Evolutionary conservation across 2,888 invertebrate genomes (phyloP).

Genomic region (Eubasilissa splendida): DNA sequence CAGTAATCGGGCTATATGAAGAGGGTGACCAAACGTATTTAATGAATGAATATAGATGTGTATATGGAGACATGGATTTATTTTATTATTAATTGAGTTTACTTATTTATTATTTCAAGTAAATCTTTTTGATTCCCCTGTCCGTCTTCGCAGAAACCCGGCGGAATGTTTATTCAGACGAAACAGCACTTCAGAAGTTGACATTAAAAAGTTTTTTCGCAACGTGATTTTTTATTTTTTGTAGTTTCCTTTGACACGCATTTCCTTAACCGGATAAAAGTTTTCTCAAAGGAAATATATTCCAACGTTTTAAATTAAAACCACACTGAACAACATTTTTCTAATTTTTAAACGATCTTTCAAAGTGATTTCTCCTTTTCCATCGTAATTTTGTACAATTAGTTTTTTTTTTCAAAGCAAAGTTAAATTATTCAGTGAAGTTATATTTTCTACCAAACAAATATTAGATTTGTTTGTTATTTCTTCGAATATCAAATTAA

Average conservation of each 20-base stretch:
- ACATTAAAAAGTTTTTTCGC: constrained; percentile 8
- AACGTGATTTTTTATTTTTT: neutral
- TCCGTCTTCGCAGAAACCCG: neutral
- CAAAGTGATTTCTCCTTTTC: neutral
- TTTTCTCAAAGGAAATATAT: neutral
- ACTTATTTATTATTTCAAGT: constrained; percentile 5
- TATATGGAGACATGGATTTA: no score
- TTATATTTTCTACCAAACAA: neutral
- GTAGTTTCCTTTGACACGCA: constrained; percentile 26
- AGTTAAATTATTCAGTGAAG: neutral
- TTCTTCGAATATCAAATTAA: no score
- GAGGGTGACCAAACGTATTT: no score
- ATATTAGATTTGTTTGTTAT: no score
- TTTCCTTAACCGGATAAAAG: neutral
- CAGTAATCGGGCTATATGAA: no score
- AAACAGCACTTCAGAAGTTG: constrained; percentile 13
- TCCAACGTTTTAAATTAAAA: neutral
- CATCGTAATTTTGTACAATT: neutral
- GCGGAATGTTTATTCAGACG: constrained; percentile 23
- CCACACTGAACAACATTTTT: no score
- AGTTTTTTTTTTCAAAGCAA: neutral
- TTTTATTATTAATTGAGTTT: no score
- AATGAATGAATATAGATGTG: no score
- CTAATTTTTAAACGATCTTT: no score
- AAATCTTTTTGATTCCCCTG: constrained; percentile 1